Conservation (phyloP, 2,888 invertebrate species). For the Eilema griseolum region DNA sequence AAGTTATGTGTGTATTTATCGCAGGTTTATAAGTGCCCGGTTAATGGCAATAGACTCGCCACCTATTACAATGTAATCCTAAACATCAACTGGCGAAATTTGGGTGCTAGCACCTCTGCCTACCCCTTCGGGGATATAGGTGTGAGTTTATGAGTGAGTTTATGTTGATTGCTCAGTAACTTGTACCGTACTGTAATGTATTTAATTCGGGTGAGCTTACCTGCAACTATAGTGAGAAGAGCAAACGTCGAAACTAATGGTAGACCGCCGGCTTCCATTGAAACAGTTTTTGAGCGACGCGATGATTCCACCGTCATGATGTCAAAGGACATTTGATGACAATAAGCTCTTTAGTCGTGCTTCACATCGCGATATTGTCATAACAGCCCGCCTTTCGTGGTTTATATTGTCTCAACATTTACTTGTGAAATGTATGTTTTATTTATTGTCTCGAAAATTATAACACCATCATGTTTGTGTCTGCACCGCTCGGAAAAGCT, state of each 20-base stretch:
- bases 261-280: slow-evolving; percentile 80
- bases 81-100: too few relatives aligned
- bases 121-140: too few relatives aligned
- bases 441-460: slow-evolving; percentile 58
- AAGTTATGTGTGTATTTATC: too few relatives aligned
- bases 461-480: slow-evolving; percentile 60
- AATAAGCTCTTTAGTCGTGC: slow-evolving; percentile 48
- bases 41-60: too few relatives aligned
- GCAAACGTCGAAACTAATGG: slow-evolving; percentile 82
- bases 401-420: slow-evolving; percentile 56
- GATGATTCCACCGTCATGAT: slow-evolving; percentile 71
- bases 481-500: slow-evolving; percentile 58
- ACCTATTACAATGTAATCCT: too few relatives aligned
- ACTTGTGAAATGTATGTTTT: slow-evolving; percentile 34
- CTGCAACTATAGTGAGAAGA: slow-evolving; percentile 81
- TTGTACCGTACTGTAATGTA: background rate
- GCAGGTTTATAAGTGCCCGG: too few relatives aligned
- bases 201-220: slow-evolving; percentile 56
- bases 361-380: slow-evolving; percentile 65
- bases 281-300: slow-evolving; percentile 67
- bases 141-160: too few relatives aligned
- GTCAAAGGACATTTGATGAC: slow-evolving; percentile 64
- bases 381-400: slow-evolving; percentile 55
- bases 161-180: too few relatives aligned
- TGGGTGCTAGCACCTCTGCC: too few relatives aligned